These are phyloP conservation scores for Lobophora halterata DNA, from an alignment of 2,888 invertebrate species.

Conservation along the genomic window DNA sequence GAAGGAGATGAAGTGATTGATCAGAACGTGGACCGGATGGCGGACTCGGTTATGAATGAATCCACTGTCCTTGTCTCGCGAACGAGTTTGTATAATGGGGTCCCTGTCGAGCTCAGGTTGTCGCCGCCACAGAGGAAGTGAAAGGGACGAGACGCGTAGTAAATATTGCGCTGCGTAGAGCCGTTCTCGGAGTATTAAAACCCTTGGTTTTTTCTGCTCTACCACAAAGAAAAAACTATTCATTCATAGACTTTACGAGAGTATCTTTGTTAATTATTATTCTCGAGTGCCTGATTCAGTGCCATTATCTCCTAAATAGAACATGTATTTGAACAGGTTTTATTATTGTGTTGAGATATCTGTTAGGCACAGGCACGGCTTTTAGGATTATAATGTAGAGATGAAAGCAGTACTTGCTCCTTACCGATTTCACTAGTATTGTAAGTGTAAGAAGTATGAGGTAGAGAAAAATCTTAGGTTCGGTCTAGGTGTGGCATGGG, in stretches of 20 bases:
- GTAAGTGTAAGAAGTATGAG: no score
- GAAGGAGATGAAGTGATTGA: conserved; percentile 78
- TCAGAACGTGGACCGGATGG: conserved; percentile 77
- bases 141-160: conserved; percentile 79
- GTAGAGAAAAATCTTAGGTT: conserved; percentile 17
- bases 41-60: conserved; percentile 80
- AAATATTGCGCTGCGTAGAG: conserved; percentile 74
- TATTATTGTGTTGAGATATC: no score
- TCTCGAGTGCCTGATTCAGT: neutral
- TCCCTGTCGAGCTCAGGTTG: conserved; percentile 72
- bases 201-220: conserved; percentile 61
- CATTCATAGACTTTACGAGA: conserved; percentile 60
- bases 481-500: conserved; percentile 17
- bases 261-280: conserved; percentile 15
- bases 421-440: no score
- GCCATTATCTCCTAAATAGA: no score
- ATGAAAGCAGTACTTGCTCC: no score
- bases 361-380: no score
- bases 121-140: conserved; percentile 78
- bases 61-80: conserved; percentile 63
- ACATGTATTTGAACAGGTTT: no score
- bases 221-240: conserved; percentile 62
- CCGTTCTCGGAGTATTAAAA: conserved; percentile 65
- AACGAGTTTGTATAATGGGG: conserved; percentile 42
- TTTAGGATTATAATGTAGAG: no score